These are phyloP conservation scores for Hormiphora californensis DNA, from an alignment of 37 sponge, comb jelly and placozoan species.

Conservation along the genomic window DNA sequence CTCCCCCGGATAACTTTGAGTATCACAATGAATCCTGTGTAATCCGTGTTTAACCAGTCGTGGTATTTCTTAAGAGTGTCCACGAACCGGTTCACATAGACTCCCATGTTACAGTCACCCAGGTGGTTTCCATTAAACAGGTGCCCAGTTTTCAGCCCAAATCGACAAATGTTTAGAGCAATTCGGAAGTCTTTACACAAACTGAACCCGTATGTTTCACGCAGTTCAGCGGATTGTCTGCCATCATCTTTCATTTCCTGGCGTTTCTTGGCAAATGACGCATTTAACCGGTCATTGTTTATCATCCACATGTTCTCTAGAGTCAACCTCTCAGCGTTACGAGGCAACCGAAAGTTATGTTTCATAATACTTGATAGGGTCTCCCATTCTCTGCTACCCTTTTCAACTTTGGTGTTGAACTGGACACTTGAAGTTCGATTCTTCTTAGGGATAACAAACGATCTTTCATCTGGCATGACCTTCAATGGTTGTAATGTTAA, in stretches of 20 bases:
- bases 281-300: background rate
- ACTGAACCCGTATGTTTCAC: background rate
- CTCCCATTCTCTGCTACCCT: slow-evolving; percentile 51
- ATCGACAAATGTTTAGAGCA: background rate
- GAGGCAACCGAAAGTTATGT: background rate
- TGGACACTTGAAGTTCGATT: background rate
- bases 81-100: slow-evolving; percentile 43
- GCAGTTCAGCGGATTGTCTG: background rate
- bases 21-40: background rate
- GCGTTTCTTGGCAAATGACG: background rate
- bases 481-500: too few species aligned
- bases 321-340: slow-evolving; percentile 48
- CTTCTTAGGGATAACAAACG: slow-evolving; percentile 36
- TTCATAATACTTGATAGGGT: slow-evolving; percentile 10
- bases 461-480: too few species aligned
- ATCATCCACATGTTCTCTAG: slow-evolving; percentile 50
- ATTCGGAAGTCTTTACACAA: slow-evolving; percentile 7
- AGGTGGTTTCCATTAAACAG: slow-evolving; percentile 7
- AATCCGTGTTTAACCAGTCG: slow-evolving; percentile 39
- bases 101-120: slow-evolving; percentile 51
- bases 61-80: background rate
- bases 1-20: slow-evolving; percentile 8
- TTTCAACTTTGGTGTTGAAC: slow-evolving; percentile 19
- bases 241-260: slow-evolving; percentile 48
- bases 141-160: slow-evolving; percentile 16